phyloP scores from a whole-genome alignment of 2,888 invertebrate species.

The Oscheius sp. region DNA sequence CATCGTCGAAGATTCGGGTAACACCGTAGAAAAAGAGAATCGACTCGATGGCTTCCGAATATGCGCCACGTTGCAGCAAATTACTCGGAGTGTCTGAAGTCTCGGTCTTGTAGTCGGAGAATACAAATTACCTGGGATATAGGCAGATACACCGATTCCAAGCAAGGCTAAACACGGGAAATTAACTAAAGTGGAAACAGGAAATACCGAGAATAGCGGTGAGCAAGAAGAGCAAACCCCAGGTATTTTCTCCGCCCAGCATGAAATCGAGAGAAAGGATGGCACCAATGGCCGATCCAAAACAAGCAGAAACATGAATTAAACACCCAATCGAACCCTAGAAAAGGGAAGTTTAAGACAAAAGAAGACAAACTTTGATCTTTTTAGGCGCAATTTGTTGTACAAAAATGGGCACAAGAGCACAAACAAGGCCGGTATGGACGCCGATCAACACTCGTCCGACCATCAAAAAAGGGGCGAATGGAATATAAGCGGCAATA shows the following conservation, averaged over 20 bases:
- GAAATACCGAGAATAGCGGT: constrained; percentile 53
- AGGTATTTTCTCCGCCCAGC: constrained; percentile 56
- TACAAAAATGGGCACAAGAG: constrained; percentile 63
- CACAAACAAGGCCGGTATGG: constrained; percentile 62
- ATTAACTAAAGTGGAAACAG: not conserved
- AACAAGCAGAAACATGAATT: constrained; percentile 67
- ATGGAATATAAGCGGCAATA: constrained; percentile 44
- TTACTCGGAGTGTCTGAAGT: constrained; percentile 65
- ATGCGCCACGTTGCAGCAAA: constrained; percentile 53
- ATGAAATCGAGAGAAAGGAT: constrained; percentile 65
- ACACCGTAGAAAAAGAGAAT: constrained; percentile 65
- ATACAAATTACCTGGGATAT: constrained; percentile 43
- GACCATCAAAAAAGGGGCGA: constrained; percentile 50
- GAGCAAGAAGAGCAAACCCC: constrained; percentile 61
- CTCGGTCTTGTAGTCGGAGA: constrained; percentile 29
- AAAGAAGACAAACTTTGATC: constrained; percentile 53
- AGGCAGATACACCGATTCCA: constrained; percentile 10
- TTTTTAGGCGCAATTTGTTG: constrained; percentile 66
- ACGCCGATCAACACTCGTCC: constrained; percentile 56
- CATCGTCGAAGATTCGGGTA: constrained; percentile 45
- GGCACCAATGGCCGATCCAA: constrained; percentile 66
- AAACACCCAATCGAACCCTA: constrained; percentile 59
- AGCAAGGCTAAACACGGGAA: not conserved
- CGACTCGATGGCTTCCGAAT: constrained; percentile 42
- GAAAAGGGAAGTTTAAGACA: constrained; percentile 17